Conservation (phyloP, 2,888 invertebrate species). For the Iphiclides podalirius region DNA sequence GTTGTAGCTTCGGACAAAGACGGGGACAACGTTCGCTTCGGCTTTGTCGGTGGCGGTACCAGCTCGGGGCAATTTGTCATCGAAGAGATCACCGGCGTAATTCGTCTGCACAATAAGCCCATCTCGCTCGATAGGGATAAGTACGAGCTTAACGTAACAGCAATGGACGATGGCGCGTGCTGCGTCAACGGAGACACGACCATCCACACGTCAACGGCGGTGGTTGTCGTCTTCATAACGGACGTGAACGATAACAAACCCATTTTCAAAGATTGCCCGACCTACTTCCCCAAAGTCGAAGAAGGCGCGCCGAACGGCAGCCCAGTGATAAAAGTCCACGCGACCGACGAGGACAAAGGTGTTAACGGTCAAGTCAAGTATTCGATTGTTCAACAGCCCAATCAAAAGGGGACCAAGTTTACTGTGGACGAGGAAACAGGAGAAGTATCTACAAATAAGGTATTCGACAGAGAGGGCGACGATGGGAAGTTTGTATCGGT, state of each 20-base stretch:
- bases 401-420: conserved; percentile 97
- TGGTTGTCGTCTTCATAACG: conserved; percentile 97
- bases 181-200: conserved; percentile 93
- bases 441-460: conserved; percentile 96
- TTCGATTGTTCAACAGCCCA: conserved; percentile 97
- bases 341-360: conserved; percentile 97
- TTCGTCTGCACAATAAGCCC: conserved; percentile 91
- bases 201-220: conserved; percentile 95
- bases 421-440: conserved; percentile 97
- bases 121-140: conserved; percentile 95
- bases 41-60: conserved; percentile 93
- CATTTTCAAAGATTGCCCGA: conserved; percentile 95
- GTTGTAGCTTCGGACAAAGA: conserved; percentile 98
- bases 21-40: conserved; percentile 96
- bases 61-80: conserved; percentile 96
- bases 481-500: conserved; percentile 98
- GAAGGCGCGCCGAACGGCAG: conserved; percentile 97
- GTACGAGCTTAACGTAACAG: conserved; percentile 97
- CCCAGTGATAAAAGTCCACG: conserved; percentile 95
- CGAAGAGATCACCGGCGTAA: conserved; percentile 96
- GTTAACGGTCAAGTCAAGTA: conserved; percentile 97
- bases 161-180: conserved; percentile 98
- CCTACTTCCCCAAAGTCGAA: conserved; percentile 95
- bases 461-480: conserved; percentile 97
- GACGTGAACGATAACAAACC: conserved; percentile 99